Evolutionary conservation across 2,113 vertebrate genomes (phyloP), one percentile per base, ranked within the genome.

Genomic region (Calonectris borealis): DNA sequence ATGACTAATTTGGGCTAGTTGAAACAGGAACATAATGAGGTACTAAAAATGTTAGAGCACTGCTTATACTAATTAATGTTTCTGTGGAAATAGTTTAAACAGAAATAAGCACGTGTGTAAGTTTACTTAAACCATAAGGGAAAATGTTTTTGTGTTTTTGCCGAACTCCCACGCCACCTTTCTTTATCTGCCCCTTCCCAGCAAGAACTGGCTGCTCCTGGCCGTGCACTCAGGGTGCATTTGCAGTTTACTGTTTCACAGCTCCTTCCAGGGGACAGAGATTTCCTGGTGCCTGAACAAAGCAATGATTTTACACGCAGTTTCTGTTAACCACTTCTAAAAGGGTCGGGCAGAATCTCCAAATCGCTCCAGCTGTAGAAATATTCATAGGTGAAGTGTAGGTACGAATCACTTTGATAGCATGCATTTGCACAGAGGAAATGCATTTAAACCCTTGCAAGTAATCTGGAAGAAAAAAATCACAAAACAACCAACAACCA

Each of bases 21-120:
- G 66, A 66, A 91, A 70, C 86, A 87, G 38, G 94, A 96, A 9
- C 29, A 31, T 87, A 93, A 94, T 89, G 95, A 94, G 49, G 20
- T n/a, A 57, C 84, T 72, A 66, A 79, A 86, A 89, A 49, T 18
- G 27, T 88, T 49, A 49, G 46, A 78, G 69, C 58, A 27, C 55
- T 29, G 78, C 84, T 91, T 95, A 34, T 62, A 19, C 29, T 78
- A 80, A 94, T 94, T 73, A 90, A 38, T 29, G 38, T 64, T 91
- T 86, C 86, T 64, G 73, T 68, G 73, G 89, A 40, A 93, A 85
- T 42, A 80, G 38, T 55, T 89, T 77, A 44, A 96, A 60, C 42
- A 90, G 64, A 72, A 94, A 66, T 76, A 73, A 91, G 69, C 57
- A 5, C 69, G 57, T 58, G 46, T 91, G 31, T 86, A 49, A 85